Evolutionary conservation across 2,113 vertebrate species (phyloP).

Genomic region (Macaca mulatta): DNA sequence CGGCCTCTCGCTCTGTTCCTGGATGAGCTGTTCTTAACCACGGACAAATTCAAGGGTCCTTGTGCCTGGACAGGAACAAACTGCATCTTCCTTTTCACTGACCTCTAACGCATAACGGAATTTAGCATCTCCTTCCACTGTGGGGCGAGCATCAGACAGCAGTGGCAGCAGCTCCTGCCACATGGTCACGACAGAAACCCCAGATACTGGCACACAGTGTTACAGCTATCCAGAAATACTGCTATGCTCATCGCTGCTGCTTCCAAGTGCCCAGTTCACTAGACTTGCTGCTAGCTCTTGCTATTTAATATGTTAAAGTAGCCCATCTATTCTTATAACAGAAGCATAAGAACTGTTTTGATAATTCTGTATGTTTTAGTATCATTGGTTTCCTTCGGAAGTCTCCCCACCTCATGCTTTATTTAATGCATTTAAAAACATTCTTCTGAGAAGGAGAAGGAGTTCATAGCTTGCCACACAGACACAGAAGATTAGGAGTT

Average conservation of each 20-base stretch:
- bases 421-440: not conserved
- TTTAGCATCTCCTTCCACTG: rapidly evolving
- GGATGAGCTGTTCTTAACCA: not conserved
- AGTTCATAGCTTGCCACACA: rapidly evolving
- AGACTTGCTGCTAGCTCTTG: rapidly evolving
- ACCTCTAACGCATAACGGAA: not conserved
- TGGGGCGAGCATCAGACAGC: not conserved
- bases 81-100: rapidly evolving
- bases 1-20: rapidly evolving
- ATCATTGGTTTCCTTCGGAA: not conserved
- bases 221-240: rapidly evolving
- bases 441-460: not conserved
- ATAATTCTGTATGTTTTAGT: rapidly evolving
- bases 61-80: not conserved
- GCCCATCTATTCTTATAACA: rapidly evolving
- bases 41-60: too few species aligned
- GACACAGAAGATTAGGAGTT: not conserved
- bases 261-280: rapidly evolving
- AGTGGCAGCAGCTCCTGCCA: not conserved
- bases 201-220: too few species aligned
- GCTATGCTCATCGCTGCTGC: rapidly evolving
- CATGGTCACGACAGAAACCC: rapidly evolving
- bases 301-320: rapidly evolving
- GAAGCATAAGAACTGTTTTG: not conserved
- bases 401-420: not conserved